Evolutionary conservation across 2,797 vertebrate species (phyloP), one percentile per base, ranked within the genome.

Genomic region (Notoglanidium macrostoma): DNA sequence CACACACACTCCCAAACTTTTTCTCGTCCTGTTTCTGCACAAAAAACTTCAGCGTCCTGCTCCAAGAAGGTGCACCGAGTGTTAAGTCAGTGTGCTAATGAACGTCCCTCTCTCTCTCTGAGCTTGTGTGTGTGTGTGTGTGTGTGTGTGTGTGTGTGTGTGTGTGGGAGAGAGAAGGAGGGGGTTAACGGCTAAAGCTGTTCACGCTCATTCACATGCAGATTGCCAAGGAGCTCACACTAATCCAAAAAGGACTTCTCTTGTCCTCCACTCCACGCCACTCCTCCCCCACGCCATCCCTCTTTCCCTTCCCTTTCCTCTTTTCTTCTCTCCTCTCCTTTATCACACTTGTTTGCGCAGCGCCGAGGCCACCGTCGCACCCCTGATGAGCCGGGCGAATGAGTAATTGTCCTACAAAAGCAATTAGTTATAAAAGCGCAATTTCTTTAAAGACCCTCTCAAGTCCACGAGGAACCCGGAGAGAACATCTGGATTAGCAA

Each of bases 131-230:
- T 87, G 49, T 76, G 35, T 85, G n/a, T 17, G n/a, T 85, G 83
- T 87, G 49, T 76, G 35, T 85, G 86, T 84, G 81, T 40, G 61
- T 63, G 76, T 32, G 88, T 61, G 59, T 29, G 59, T 21, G 85
- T 14, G 81, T 32, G 73, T 15, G 74, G 54, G 44, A 61, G 70
- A 49, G 73, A 79, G 76, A n/a, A 82, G 65, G 87, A 89, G 86
- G 90, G 91, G 90, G 90, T 87, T 89, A 91, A 90, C 87, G 88
- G 91, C 89, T 91, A 93, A 93, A 93, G 93, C 93, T 93, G 94
- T 92, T 91, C 93, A 87, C 78, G 51, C 92, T 94, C 94, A 95
- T 96, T 96, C 93, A 96, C 93, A 96, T 96, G 95, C 94, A 96
- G 95, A 96, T 96, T 74, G 88, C 92, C 91, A 93, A 95, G 95